Evolutionary conservation across 2,888 invertebrate genomes (phyloP), one percentile per base, ranked within the genome.

Genomic region (Cataglyphis altisquamis): DNA sequence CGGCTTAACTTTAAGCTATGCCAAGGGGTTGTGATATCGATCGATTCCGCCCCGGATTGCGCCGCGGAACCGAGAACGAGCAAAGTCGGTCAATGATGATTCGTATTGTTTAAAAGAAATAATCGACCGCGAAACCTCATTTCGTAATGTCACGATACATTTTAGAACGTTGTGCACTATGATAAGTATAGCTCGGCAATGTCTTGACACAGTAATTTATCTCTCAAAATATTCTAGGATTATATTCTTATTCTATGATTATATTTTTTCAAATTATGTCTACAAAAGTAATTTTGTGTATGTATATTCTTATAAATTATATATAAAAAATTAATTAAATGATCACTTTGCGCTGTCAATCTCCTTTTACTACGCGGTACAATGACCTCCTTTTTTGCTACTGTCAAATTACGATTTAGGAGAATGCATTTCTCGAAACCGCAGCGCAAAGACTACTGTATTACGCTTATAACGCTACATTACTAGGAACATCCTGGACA

Each of bases 401-500:
- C 15, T 32, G 21, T 48, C 45, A 64, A 32, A 29, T 18, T 29
- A 4, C n/a, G n/a, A 29, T 64, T 10, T 29, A 60, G 25, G 18
- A 10, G 4, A 66, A 48, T 32, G 32, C n/a, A 64, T 6, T 74
- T 62, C 4, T 73, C n/a, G 9, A 64, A 21, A 64, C 39, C 29
- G 32, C 48, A 25, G 64, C 63, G 21, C 18, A 82, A 10, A 15
- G 15, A 10, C 6, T 9, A 78, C 1, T 41, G 8, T n/a, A 70
- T 57, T 45, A 45, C 0, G 45, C 45, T 45, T 45, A 45, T 45
- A 45, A 15, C 41, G 70, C 25, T 41, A 57, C 36, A 72, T 89
- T 90, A 92, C 92, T 90, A 70, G 91, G 89, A 78, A 91, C 88
- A 84, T 92, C 91, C 70, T 88, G 87, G 62, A 89, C 78, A 55